Conservation (phyloP, 2,888 invertebrate genomes). For the Sipha maydis region DNA sequence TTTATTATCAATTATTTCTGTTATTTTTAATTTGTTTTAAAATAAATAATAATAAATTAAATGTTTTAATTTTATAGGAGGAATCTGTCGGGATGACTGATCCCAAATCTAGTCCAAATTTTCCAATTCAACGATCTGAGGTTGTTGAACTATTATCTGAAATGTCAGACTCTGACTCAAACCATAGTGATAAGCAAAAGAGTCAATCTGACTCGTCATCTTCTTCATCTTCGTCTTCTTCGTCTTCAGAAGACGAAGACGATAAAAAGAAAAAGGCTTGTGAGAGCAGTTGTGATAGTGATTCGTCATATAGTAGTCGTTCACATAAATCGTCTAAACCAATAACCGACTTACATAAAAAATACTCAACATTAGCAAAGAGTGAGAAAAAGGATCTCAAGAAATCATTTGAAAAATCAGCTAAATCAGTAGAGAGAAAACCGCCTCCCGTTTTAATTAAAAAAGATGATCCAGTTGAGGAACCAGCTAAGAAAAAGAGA, state of each 20-base stretch:
- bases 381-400: slow-evolving; percentile 52
- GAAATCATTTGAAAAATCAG: slow-evolving; percentile 38
- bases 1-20: not conserved
- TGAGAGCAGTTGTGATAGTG: slow-evolving; percentile 53
- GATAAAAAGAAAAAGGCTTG: slow-evolving; percentile 50
- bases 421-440: slow-evolving; percentile 15
- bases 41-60: not conserved
- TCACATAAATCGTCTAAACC: slow-evolving; percentile 43
- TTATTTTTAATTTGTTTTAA: not conserved
- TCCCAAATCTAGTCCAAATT: slow-evolving; percentile 49
- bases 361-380: slow-evolving; percentile 49
- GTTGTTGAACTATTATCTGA: slow-evolving; percentile 49
- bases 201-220: slow-evolving; percentile 42
- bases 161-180: slow-evolving; percentile 56
- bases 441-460: not conserved
- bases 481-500: slow-evolving; percentile 50
- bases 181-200: slow-evolving; percentile 47
- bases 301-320: slow-evolving; percentile 57
- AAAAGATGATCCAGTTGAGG: slow-evolving; percentile 11
- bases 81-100: slow-evolving; percentile 46
- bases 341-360: slow-evolving; percentile 50
- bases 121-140: slow-evolving; percentile 35
- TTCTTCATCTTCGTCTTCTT: slow-evolving; percentile 40
- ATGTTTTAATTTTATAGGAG: slow-evolving; percentile 39
- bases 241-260: slow-evolving; percentile 53